Evolutionary conservation across 2,113 vertebrate genomes (phyloP), one percentile per base, ranked within the genome.

Genomic region (Crotophaga sulcirostris): DNA sequence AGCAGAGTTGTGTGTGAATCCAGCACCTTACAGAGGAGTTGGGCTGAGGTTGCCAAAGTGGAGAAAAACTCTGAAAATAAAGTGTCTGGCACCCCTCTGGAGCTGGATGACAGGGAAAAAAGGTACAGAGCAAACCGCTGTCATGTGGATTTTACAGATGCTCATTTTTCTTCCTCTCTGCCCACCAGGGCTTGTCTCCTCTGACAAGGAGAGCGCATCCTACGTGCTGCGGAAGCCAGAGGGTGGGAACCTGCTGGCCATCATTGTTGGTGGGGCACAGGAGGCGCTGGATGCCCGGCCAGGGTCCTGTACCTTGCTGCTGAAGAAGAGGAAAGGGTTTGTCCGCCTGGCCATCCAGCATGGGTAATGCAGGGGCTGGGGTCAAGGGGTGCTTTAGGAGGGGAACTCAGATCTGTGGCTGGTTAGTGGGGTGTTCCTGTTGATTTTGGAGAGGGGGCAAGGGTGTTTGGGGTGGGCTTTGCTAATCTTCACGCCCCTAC

Each of bases 261-360:
- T 99, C 31, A 97, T 98, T 0, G 96, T 99, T 0, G 99, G 99
- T 0, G 99, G 99, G 1, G 98, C 99, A 0, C 98, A 98, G 25
- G 99, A 99, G 90, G 98, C 99, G 0, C 97, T 99, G 13, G 98
- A 99, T 3, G 98, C 99, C 13, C 98, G 97, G 6, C 99, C 99
- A 0, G 99, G 99, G 17, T 96, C 97, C 52, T 99, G 74, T 91
- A 98, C 70, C 1, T 93, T 99, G 59, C n/a, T 99, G 51, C 88
- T 99, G 85, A 97, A 95, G 94, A 97, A 98, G 14, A 99, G 98
- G 87, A 99, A 99, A 96, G 99, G 99, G 83, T 99, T 99, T 54
- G 47, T 99, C 87, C 99, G 98, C 76, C 93, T 99, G 45, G 99
- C 99, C 56, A 98, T 99, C 58, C 96, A 98, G 64, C 73, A 98